phyloP scores from a whole-genome alignment of 2,113 vertebrate genomes.

The Albula goreensis region DNA sequence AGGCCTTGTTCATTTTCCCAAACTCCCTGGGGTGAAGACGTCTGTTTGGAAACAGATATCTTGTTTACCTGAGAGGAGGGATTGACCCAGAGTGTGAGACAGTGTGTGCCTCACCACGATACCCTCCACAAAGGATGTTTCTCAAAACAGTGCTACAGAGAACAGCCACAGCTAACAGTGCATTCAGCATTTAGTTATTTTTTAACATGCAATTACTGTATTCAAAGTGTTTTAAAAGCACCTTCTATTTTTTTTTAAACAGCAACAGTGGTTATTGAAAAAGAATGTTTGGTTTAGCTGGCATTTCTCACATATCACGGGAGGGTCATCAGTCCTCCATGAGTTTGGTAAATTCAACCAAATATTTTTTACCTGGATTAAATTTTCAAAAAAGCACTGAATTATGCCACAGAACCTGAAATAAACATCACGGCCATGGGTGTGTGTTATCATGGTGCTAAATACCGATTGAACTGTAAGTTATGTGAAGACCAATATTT shows the following conservation, averaged over 20 bases:
- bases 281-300: not conserved
- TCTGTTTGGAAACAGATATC: constrained; percentile 54
- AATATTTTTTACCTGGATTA: not conserved
- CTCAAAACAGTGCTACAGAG: too few relatives aligned
- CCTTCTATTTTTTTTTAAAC: not conserved
- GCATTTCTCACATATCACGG: not conserved
- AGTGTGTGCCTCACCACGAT: not conserved
- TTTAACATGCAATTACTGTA: not conserved
- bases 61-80: constrained; percentile 43
- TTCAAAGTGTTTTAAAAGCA: not conserved
- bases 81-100: constrained; percentile 35
- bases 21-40: constrained; percentile 50
- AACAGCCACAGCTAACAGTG: not conserved
- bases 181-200: not conserved
- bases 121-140: not conserved
- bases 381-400: not conserved
- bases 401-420: too few relatives aligned
- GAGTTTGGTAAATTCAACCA: not conserved
- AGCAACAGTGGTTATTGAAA: not conserved
- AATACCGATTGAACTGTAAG: constrained; percentile 47
- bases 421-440: too few relatives aligned
- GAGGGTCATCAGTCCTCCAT: not conserved
- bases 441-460: not conserved
- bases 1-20: constrained; percentile 43
- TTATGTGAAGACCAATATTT: constrained; percentile 50